Evolutionary conservation across 2,888 invertebrate genomes (phyloP), one percentile per base, ranked within the genome.

Genomic region (Emmelina monodactyla): DNA sequence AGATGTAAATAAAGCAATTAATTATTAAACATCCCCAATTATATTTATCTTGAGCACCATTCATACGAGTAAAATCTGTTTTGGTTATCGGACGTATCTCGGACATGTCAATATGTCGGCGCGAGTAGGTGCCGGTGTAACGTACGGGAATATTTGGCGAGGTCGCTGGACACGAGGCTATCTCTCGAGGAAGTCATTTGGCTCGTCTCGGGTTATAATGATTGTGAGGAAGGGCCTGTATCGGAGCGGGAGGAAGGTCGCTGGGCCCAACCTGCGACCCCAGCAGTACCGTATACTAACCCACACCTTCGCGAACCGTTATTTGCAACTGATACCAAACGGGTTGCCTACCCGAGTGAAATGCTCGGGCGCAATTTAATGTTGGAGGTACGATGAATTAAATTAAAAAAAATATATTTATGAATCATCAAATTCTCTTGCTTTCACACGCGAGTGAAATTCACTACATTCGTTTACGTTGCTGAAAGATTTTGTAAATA

Each of bases 251-350:
- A 46, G 55, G 43, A 48, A 42, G 55, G 54, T 52, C 52, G 48
- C 43, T 45, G 47, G 46, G 45, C 50, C 51, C 51, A 50, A 50
- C 47, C 51, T 47, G 44, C 40, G 9, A n/a, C n/a, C n/a, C n/a
- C n/a, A n/a, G n/a, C 43, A 44, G 43, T 55, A 59, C 55, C 53
- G 58, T 59, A 53, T 50, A 35, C 43, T 49, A 53, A 50, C 50
- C 51, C 45, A 45, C 45, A 44, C 43, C 30, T 45, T 47, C 42
- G 43, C 39, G 45, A 43, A 55, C 63, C 59, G 62, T 61, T 62
- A 62, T 49, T 45, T 47, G 48, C 40, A 33, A 36, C 37, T 36
- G 37, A 37, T 31, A 35, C 37, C n/a, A n/a, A n/a, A n/a, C n/a
- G n/a, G n/a, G n/a, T n/a, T n/a, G n/a, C n/a, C n/a, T n/a, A n/a